Percentiles rank a stretch among this genome's conserved stretches.
phyloP scores from a whole-genome alignment of 2,113 vertebrate species.

The Acinonyx jubatus region DNA sequence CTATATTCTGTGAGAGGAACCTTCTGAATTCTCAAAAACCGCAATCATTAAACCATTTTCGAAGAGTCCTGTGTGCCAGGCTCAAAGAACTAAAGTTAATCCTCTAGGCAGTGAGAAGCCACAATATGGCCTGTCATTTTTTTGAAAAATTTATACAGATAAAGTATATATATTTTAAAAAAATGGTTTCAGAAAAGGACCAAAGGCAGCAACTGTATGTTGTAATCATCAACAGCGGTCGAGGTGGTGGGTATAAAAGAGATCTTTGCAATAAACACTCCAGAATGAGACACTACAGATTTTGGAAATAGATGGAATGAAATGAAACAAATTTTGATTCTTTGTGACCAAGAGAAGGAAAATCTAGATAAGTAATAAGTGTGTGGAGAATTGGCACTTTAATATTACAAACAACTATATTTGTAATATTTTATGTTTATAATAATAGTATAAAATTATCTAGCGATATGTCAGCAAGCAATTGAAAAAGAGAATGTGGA shows the following conservation, averaged over 20 bases:
- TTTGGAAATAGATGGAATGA: background rate
- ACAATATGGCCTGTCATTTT: background rate
- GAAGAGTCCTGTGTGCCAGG: background rate
- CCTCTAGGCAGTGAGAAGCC: background rate
- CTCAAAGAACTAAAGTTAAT: background rate
- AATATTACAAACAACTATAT: background rate
- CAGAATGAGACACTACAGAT: background rate
- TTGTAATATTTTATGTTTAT: background rate
- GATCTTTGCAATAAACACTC: background rate
- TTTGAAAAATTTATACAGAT: background rate
- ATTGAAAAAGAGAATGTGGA: background rate
- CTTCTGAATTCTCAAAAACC: background rate
- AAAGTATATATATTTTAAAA: background rate
- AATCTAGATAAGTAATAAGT: background rate
- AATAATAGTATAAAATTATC: background rate
- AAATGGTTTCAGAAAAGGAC: background rate
- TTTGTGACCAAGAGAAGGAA: background rate
- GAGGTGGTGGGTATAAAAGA: background rate
- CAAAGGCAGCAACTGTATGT: background rate
- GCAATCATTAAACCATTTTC: background rate
- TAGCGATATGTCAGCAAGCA: background rate
- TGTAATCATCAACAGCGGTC: background rate
- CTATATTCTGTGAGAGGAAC: background rate
- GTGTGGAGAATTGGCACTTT: background rate
- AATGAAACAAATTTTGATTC: background rate